These are phyloP conservation scores for Apodemus sylvaticus DNA, from an alignment of 2,113 vertebrate genomes.

Conservation along the genomic window DNA sequence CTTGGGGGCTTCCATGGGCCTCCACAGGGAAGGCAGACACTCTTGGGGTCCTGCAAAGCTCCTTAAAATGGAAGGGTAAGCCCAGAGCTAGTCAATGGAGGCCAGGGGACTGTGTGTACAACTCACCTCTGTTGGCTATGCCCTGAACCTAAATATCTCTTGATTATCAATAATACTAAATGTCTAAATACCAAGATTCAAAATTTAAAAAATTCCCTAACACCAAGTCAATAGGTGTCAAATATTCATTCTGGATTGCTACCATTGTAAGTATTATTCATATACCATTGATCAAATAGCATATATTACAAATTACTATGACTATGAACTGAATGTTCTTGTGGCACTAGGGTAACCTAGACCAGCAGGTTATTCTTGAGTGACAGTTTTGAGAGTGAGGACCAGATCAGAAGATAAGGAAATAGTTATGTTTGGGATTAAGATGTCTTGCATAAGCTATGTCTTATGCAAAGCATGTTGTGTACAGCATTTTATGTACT, in stretches of 20 bases:
- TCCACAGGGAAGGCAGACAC: too few relatives aligned
- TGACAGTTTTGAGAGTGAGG: neutral
- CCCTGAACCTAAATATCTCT: neutral
- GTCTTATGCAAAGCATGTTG: neutral
- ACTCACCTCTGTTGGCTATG: too few relatives aligned
- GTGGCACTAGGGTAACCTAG: neutral
- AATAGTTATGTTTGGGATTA: neutral
- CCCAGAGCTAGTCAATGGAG: too few relatives aligned
- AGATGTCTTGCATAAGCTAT: neutral
- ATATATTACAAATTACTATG: neutral
- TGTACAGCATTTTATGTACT: neutral
- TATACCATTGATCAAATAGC: slow-evolving; percentile 13
- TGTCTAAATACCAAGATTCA: neutral
- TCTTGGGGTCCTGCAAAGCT: too few relatives aligned
- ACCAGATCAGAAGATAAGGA: neutral
- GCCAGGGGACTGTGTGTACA: too few relatives aligned
- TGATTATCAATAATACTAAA: neutral
- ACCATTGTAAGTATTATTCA: neutral
- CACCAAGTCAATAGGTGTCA: neutral
- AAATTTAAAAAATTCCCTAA: neutral
- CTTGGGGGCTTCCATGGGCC: too few relatives aligned
- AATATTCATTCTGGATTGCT: neutral
- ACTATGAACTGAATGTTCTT: neutral
- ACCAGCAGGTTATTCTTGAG: neutral
- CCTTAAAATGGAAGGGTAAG: too few relatives aligned